Conservation (phyloP, 2,797 vertebrate species). For the Leptoclinus maculatus region DNA sequence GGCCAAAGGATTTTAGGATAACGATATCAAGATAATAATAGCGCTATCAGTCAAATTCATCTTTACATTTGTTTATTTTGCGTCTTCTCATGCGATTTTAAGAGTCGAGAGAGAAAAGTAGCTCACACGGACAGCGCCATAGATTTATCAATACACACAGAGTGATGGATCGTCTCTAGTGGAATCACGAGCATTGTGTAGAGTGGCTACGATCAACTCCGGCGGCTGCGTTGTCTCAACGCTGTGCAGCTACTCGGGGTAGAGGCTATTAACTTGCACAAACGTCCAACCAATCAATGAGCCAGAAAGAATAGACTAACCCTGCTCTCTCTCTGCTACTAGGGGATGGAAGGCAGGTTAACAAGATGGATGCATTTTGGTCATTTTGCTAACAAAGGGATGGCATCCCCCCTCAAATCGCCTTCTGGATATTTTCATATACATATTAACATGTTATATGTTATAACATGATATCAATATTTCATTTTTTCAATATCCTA, state of each 20-base stretch:
- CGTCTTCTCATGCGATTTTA: too few species aligned
- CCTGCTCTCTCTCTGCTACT: neutral
- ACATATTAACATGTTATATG: neutral
- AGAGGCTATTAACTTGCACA: neutral
- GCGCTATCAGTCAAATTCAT: neutral
- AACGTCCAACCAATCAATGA: neutral
- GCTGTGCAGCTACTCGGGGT: too few species aligned
- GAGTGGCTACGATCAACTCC: neutral
- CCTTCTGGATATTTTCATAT: neutral
- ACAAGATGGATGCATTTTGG: neutral
- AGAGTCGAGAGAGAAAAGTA: neutral
- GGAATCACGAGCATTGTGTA: neutral
- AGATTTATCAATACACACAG: neutral
- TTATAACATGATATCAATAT: neutral
- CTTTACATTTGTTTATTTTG: too few species aligned
- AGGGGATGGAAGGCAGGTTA: neutral
- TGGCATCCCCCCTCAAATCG: neutral
- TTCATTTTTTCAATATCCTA: neutral
- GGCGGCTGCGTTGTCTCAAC: too few species aligned
- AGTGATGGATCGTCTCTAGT: neutral
- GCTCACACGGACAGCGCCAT: neutral
- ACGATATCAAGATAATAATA: neutral
- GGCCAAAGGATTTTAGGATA: neutral
- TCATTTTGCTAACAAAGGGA: neutral
- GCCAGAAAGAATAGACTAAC: neutral